Percentiles rank a stretch among this genome's conserved stretches.
These are phyloP conservation scores for Stomatorhinus ivindoensis DNA, from an alignment of 2,113 vertebrate genomes.

Conservation along the genomic window DNA sequence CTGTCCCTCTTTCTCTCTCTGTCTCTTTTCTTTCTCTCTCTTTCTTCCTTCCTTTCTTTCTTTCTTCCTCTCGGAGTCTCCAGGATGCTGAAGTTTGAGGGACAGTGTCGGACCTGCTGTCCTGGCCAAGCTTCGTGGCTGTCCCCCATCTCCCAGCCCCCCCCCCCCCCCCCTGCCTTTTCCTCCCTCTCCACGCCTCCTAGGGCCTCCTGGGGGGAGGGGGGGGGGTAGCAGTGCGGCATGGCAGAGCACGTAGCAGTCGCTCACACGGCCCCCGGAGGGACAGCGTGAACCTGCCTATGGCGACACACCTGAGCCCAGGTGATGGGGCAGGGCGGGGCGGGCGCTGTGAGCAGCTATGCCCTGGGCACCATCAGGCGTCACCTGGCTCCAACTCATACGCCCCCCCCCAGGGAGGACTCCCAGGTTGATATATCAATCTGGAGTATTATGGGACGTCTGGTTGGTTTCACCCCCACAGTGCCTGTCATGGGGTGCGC, in stretches of 20 bases:
- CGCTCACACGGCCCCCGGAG: neutral
- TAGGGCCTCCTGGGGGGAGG: neutral
- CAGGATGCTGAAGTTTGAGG: slow-evolving; percentile 51
- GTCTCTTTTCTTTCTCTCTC: neutral
- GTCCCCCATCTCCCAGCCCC: slow-evolving; percentile 57
- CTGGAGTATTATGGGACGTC: neutral
- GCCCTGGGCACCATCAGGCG: neutral
- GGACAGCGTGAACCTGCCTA: neutral
- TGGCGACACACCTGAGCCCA: neutral
- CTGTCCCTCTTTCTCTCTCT: neutral
- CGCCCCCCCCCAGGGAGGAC: neutral
- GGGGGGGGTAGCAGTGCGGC: neutral
- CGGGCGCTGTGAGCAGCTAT: neutral
- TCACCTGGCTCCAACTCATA: neutral
- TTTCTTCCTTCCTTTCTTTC: no score
- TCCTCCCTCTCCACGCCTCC: neutral
- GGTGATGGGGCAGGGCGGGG: neutral
- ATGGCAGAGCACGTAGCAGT: neutral
- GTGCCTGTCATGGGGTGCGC: neutral
- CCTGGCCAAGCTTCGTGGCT: slow-evolving; percentile 56
- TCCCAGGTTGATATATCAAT: neutral
- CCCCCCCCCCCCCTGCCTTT: slow-evolving; percentile 24
- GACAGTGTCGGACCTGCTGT: slow-evolving; percentile 52
- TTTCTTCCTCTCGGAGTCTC: slow-evolving; percentile 23
- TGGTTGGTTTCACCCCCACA: neutral